Percentiles rank a stretch among this genome's conserved stretches.
phyloP scores from a whole-genome alignment of 2,113 vertebrate genomes.

The Oxyruncus cristatus region DNA sequence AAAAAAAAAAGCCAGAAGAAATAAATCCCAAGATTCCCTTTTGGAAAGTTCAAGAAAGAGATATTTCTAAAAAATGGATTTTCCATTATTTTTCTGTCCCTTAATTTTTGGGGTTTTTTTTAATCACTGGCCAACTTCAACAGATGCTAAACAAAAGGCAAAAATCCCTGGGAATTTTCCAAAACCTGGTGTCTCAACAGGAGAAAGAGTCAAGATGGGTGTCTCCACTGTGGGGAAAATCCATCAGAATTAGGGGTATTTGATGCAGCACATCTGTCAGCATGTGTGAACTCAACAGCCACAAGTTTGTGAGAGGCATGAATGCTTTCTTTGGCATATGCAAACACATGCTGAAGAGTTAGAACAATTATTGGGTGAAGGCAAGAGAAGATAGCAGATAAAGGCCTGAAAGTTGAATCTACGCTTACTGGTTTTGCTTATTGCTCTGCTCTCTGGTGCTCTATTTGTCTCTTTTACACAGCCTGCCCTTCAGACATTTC shows the following conservation, averaged over 20 bases:
- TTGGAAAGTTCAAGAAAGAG: neutral
- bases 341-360: neutral
- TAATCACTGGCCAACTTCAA: neutral
- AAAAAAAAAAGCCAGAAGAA: neutral
- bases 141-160: neutral
- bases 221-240: neutral
- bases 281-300: neutral
- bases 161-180: neutral
- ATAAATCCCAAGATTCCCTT: neutral
- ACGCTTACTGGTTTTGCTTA: neutral
- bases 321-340: accelerated
- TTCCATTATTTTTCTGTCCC: neutral
- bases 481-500: neutral
- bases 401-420: neutral
- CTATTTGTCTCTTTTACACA: neutral
- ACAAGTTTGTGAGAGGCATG: too few species aligned
- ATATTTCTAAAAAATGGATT: neutral
- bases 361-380: neutral
- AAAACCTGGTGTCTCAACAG: neutral
- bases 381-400: neutral
- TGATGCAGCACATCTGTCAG: neutral
- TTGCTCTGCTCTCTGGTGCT: neutral
- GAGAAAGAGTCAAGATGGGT: neutral
- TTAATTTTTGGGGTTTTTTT: neutral
- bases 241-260: neutral